A percentile compares a stretch with the other conserved stretches of the same genome.
These are phyloP conservation scores for Callipepla californica DNA, from an alignment of 2,113 vertebrate genomes.

Conservation along the genomic window DNA sequence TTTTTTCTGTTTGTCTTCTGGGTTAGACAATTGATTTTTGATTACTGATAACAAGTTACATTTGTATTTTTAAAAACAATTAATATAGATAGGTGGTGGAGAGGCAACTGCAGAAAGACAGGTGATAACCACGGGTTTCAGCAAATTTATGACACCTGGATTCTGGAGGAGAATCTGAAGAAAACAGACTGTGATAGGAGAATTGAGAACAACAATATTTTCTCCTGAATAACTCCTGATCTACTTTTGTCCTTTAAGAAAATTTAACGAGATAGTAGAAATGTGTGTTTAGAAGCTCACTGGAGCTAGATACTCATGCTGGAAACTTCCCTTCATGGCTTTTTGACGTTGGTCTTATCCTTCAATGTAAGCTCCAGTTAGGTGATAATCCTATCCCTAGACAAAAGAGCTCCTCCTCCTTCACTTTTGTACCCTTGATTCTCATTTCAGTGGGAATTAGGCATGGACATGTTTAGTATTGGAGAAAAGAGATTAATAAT, in stretches of 20 bases:
- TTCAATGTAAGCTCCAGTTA: background rate
- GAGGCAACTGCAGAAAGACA: background rate
- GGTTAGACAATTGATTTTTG: background rate
- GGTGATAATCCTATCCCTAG: background rate
- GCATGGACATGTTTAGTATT: accelerated
- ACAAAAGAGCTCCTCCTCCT: background rate
- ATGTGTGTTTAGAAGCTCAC: background rate
- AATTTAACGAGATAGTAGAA: background rate
- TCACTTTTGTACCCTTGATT: background rate
- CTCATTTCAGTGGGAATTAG: background rate
- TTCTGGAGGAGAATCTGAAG: background rate
- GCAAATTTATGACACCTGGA: background rate
- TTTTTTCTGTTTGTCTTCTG: background rate
- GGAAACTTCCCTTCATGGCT: background rate
- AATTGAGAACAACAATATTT: background rate
- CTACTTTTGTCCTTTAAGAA: background rate
- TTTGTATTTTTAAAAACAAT: background rate
- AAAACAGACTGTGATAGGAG: background rate
- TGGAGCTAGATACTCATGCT: background rate
- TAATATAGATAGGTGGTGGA: background rate
- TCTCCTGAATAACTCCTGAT: background rate
- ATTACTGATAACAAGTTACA: background rate
- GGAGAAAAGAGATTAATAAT: background rate
- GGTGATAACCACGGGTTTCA: background rate
- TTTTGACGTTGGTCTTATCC: background rate